Evolutionary conservation across 2,797 vertebrate species (phyloP).

Genomic region (Clamator glandarius): DNA sequence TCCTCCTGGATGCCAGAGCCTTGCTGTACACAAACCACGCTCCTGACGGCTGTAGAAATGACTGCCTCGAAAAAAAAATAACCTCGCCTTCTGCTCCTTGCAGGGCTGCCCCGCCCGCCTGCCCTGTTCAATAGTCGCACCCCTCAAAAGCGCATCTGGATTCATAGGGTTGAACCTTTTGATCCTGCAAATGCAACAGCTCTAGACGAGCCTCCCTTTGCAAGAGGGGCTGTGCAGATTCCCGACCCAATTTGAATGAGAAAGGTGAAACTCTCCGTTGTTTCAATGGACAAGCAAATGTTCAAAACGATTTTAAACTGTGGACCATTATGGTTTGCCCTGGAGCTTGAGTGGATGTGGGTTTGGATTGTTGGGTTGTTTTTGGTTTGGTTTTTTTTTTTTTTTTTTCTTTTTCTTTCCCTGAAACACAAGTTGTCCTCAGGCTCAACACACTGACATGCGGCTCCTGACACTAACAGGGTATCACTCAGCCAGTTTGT

Average conservation of each 20-base stretch:
- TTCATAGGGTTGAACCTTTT: not conserved
- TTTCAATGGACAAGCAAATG: constrained; percentile 73
- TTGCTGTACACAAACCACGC: not conserved
- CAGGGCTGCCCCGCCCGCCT: not conserved
- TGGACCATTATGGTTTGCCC: constrained; percentile 77
- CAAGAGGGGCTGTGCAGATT: not conserved
- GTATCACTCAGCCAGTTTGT: constrained; percentile 16
- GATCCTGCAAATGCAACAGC: not conserved
- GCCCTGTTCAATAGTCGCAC: not conserved
- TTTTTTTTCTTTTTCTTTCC: constrained; percentile 52
- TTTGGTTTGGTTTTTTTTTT: not conserved
- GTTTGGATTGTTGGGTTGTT: too few species aligned
- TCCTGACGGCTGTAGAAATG: not conserved
- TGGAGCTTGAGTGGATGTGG: constrained; percentile 76
- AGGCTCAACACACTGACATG: constrained; percentile 76
- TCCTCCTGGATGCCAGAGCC: not conserved
- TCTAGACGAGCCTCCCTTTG: not conserved
- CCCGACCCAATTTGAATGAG: not conserved
- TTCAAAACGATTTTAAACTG: constrained; percentile 77
- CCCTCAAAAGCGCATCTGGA: constrained; percentile 3
- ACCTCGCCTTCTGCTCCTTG: not conserved
- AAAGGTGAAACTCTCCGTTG: constrained; percentile 64
- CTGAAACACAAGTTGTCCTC: constrained; percentile 71
- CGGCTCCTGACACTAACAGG: constrained; percentile 77
- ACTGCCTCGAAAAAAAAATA: not conserved